Percentiles rank a stretch among this genome's conserved stretches.
Conservation (phyloP, 2,113 vertebrate genomes). For the Salvelinus sp. region DNA sequence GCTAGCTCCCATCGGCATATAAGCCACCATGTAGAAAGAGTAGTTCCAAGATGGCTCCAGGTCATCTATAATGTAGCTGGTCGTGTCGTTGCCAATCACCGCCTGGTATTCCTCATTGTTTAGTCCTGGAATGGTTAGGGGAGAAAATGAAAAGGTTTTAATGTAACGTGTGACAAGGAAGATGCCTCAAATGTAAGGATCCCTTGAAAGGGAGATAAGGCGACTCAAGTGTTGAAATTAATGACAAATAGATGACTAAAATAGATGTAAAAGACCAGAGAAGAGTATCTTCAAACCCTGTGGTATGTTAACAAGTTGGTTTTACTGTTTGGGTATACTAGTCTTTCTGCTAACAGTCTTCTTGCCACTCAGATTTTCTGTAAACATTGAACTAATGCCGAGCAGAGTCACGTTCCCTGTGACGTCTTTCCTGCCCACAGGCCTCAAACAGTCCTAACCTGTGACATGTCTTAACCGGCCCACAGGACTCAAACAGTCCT, state of each 20-base stretch:
- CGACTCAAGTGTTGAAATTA: no score
- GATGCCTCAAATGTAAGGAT: neutral
- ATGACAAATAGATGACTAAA: no score
- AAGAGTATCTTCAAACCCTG: neutral
- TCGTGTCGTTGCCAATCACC: constrained; percentile 97
- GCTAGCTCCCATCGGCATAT: constrained; percentile 98
- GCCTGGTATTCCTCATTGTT: constrained; percentile 98
- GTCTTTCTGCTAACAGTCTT: no score
- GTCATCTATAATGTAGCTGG: constrained; percentile 93
- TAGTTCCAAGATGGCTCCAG: constrained; percentile 93
- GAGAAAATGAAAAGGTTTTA: constrained; percentile 5
- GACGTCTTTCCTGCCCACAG: no score
- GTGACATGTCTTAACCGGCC: no score
- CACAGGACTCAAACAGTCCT: no score
- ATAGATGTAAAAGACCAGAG: no score
- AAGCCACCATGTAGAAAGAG: constrained; percentile 96
- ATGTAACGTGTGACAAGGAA: neutral
- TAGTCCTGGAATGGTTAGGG: constrained; percentile 75
- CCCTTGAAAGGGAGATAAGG: neutral
- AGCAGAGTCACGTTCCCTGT: constrained; percentile 12
- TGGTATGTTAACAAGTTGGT: constrained; percentile 1
- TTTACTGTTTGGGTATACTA: constrained; percentile 5
- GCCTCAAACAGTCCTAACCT: no score
- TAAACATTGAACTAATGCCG: constrained; percentile 27
- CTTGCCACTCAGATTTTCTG: constrained; percentile 20